Evolutionary conservation across 2,113 vertebrate genomes (phyloP).

Genomic region (Hylia prasina): DNA sequence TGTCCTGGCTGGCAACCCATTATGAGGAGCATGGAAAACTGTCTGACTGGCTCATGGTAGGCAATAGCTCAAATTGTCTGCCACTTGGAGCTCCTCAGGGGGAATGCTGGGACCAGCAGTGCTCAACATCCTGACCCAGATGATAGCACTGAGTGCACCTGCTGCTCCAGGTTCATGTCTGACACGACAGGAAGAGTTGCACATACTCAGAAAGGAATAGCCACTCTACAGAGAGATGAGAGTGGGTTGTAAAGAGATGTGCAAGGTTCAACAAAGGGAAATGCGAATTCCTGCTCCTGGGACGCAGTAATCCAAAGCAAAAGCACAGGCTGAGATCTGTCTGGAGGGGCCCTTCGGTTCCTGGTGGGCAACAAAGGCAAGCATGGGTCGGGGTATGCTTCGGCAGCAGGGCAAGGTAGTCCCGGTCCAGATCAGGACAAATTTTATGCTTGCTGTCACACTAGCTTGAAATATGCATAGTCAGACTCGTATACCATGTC

Average conservation of each 20-base stretch:
- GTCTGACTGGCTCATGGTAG: not conserved
- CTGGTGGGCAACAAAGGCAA: not conserved
- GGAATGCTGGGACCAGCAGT: not conserved
- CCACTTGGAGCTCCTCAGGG: not conserved
- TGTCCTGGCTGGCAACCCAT: not conserved
- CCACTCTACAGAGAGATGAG: not conserved
- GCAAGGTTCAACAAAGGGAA: accelerated
- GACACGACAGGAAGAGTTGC: not conserved
- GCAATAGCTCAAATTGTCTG: not conserved
- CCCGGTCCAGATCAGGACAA: not conserved
- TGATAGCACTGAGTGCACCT: not conserved
- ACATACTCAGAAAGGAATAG: not conserved
- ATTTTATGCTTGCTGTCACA: not conserved
- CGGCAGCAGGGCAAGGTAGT: not conserved
- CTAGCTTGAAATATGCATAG: not conserved
- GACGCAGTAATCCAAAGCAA: not conserved
- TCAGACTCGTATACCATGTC: not conserved
- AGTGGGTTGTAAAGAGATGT: not conserved
- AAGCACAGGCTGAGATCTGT: not conserved
- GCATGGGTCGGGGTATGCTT: not conserved
- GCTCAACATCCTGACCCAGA: not conserved
- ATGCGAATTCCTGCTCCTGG: not conserved
- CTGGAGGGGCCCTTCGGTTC: not conserved
- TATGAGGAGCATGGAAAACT: not conserved
- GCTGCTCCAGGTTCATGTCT: not conserved